phyloP scores from a whole-genome alignment of 2,113 vertebrate genomes.

The Glaucidium brasilianum region DNA sequence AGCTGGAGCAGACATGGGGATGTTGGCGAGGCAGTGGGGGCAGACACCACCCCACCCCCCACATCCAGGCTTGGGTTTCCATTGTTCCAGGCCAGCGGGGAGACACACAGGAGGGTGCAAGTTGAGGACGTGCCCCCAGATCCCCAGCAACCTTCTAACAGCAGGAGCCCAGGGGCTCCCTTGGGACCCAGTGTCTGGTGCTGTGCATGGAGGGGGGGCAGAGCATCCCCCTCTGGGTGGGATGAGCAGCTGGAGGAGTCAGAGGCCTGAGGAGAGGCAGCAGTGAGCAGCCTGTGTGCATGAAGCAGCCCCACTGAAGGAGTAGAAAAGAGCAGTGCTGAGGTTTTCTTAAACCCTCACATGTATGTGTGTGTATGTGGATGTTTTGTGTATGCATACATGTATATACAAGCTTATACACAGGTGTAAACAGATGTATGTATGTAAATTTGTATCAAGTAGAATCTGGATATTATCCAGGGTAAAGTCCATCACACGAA shows the following conservation, averaged over 20 bases:
- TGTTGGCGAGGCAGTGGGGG: neutral
- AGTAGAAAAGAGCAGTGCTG: neutral
- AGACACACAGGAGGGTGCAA: neutral
- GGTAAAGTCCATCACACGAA: neutral
- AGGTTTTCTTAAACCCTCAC: neutral
- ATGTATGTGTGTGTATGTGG: fast-evolving
- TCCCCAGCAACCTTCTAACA: neutral
- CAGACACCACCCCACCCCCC: fast-evolving
- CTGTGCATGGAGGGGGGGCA: fast-evolving
- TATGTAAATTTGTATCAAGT: neutral
- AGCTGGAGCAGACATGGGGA: neutral
- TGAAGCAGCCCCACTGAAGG: neutral
- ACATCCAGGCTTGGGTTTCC: neutral
- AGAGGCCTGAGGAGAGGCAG: neutral
- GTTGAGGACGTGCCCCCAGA: fast-evolving
- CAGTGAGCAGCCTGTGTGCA: fast-evolving
- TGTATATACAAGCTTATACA: fast-evolving
- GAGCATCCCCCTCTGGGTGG: neutral
- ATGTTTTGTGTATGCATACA: neutral
- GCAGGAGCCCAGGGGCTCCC: neutral
- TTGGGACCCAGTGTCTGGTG: neutral
- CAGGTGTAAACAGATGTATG: fast-evolving
- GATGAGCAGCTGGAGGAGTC: neutral
- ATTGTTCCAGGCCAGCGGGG: neutral
- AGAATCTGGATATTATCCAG: neutral